Evolutionary conservation across 2,888 invertebrate genomes (phyloP).

Genomic region (Gerris lacustris): DNA sequence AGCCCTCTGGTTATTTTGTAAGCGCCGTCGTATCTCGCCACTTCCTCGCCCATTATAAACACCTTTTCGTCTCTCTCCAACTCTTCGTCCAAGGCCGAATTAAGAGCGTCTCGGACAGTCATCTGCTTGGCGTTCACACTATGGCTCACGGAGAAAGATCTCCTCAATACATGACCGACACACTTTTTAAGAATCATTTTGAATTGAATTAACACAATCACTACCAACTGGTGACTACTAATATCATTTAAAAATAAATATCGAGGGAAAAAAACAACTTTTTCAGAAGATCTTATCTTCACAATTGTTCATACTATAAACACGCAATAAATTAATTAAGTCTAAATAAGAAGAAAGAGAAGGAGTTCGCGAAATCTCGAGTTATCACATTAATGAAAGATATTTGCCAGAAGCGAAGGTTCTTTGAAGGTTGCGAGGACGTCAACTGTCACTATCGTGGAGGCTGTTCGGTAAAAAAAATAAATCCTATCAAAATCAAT

Average conservation of each 20-base stretch:
- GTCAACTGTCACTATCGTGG: too few relatives aligned
- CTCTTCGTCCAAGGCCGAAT: conserved; percentile 93
- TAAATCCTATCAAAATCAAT: too few relatives aligned
- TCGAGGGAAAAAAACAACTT: background rate
- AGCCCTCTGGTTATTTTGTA: conserved; percentile 88
- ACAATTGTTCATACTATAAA: too few relatives aligned
- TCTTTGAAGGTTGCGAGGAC: background rate
- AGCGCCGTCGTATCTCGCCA: conserved; percentile 96
- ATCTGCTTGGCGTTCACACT: conserved; percentile 47
- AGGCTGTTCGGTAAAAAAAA: too few relatives aligned
- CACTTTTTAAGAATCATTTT: conserved; percentile 3
- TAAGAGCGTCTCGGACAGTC: conserved; percentile 93
- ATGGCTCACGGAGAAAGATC: conserved; percentile 12
- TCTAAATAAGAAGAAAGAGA: background rate
- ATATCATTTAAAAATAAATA: background rate
- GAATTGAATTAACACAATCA: background rate
- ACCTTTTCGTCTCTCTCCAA: conserved; percentile 84
- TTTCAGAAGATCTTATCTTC: background rate
- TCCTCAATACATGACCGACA: background rate
- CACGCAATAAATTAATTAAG: background rate
- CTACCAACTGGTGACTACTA: background rate
- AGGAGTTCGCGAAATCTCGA: background rate
- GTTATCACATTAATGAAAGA: background rate
- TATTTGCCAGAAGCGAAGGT: background rate
- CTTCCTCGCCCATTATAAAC: conserved; percentile 90